Evolutionary conservation across 1,140 invertebrate genomes (phyloP), one percentile per base, ranked within the genome.

Genomic region (Drosophila jambulina): DNA sequence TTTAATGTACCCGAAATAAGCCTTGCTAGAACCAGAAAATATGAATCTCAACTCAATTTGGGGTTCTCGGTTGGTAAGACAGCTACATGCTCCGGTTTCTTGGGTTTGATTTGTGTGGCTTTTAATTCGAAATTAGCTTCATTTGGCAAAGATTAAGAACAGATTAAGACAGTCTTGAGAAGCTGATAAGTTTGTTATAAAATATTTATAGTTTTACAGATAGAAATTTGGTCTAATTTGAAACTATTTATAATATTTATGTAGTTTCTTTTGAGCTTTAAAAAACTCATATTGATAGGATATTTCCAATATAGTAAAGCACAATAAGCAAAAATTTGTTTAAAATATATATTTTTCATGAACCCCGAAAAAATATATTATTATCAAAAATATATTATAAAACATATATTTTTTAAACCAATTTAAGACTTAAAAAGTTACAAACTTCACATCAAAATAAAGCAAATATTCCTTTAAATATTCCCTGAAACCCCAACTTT

Each of bases 1-100:
- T 75, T 90, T 75, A 83, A 60, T 76, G 40, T 34, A 53, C 12
- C 45, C 38, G 46, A 67, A 65, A 75, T 83, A 69, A 63, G 80
- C 54, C 80, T 87, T 88, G 61, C 68, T 36, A 69, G 34, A 62
- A 77, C 32, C 53, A 13, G 29, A 40, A 58, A 70, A 23, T 17
- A 1, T 2, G 9, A 34, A 51, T 43, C 3, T 13, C 25, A 69
- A 48, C 34, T 27, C 43, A 58, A 71, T 70, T 71, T 72, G 65
- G 49, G 45, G 67, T 38, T 70, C 32, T 72, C n/a, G 17, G 51
- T 46, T 56, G 25, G 19, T 21, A 27, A 34, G 19, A 17, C 4
- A 38, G 40, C 19, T 32, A 19, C 10, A 13, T n/a, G 25, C 53
- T 46, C 13, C 7, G 19, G 19, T 38, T 56, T 34, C 2, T 63